Conservation (phyloP, 2,888 invertebrate species). For the Trichogramma dendrolimi region DNA sequence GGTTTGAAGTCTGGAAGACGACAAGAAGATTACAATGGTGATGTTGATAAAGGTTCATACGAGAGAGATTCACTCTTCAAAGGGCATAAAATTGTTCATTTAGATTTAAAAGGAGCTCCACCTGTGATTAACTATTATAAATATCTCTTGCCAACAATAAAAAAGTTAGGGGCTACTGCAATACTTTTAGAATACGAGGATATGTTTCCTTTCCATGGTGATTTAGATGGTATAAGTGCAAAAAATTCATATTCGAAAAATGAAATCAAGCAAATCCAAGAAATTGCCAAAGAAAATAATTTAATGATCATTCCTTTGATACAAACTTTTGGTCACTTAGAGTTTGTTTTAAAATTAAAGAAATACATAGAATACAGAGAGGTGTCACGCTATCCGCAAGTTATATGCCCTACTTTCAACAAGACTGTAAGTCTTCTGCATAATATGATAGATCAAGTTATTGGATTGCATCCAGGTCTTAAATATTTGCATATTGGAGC, state of each 20-base stretch:
- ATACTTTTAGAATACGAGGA: constrained; percentile 82
- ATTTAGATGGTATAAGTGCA: constrained; percentile 60
- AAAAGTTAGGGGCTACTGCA: constrained; percentile 68
- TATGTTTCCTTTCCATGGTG: constrained; percentile 74
- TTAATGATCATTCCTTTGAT: constrained; percentile 73
- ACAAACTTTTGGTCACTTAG: constrained; percentile 85
- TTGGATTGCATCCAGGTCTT: constrained; percentile 56
- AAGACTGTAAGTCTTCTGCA: constrained; percentile 59
- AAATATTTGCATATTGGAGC: constrained; percentile 71
- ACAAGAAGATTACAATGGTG: constrained; percentile 14
- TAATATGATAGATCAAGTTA: constrained; percentile 70
- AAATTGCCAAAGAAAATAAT: constrained; percentile 57
- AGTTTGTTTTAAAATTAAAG: constrained; percentile 70
- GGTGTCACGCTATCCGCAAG: constrained; percentile 58
- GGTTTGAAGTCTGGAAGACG: constrained; percentile 27
- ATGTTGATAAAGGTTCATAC: constrained; percentile 25
- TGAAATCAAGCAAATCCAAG: constrained; percentile 57
- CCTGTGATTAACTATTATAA: constrained; percentile 63
- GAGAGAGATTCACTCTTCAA: constrained; percentile 38
- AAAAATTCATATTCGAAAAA: constrained; percentile 61
- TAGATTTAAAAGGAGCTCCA: constrained; percentile 82
- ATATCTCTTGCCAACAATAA: constrained; percentile 61
- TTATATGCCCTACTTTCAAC: constrained; percentile 67
- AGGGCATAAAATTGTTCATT: constrained; percentile 67
- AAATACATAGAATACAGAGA: constrained; percentile 68